These are phyloP conservation scores for Tiliacea aurago DNA, from an alignment of 2,888 invertebrate genomes.

Conservation along the genomic window DNA sequence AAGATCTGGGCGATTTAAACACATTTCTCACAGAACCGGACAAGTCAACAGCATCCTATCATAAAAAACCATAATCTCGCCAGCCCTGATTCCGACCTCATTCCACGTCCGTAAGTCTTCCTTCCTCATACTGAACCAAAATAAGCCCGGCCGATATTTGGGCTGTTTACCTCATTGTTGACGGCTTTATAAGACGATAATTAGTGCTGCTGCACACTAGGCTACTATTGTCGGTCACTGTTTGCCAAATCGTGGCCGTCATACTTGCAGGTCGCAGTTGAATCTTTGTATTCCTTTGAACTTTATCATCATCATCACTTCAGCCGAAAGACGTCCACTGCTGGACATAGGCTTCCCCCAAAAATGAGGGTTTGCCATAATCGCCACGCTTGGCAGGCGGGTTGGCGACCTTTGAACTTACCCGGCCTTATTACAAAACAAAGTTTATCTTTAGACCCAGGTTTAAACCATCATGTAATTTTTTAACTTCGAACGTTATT, in stretches of 20 bases:
- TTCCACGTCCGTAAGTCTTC: conserved; percentile 67
- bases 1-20: not conserved
- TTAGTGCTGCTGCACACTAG: conserved; percentile 27
- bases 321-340: too few species aligned
- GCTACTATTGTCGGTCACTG: not conserved
- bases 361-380: too few species aligned
- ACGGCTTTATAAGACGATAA: conserved; percentile 64
- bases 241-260: not conserved
- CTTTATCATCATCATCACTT: too few species aligned
- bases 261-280: not conserved
- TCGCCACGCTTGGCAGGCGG: too few species aligned
- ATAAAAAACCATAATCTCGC: not conserved
- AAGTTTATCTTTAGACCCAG: too few species aligned
- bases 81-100: conserved; percentile 56
- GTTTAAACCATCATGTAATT: too few species aligned
- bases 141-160: conserved; percentile 70
- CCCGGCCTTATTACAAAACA: too few species aligned
- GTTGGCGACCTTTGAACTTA: too few species aligned
- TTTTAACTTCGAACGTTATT: too few species aligned
- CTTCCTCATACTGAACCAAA: conserved; percentile 77
- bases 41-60: not conserved
- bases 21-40: not conserved
- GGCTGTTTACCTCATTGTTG: conserved; percentile 62
- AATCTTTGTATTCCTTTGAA: not conserved
- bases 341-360: too few species aligned